These are phyloP conservation scores for Euwallacea fornicatus DNA, from an alignment of 1,140 invertebrate genomes.

Conservation along the genomic window DNA sequence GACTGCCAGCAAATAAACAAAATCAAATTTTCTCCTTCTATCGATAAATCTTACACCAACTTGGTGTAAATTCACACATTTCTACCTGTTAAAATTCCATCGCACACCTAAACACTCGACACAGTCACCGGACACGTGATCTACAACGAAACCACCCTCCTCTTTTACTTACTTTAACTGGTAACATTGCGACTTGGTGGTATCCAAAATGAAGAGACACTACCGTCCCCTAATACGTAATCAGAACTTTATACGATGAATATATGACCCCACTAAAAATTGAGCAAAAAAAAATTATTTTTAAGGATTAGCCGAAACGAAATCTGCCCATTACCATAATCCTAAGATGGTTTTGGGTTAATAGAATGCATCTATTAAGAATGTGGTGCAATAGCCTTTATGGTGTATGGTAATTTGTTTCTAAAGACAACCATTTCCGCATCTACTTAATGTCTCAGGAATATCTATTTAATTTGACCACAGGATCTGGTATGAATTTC, in stretches of 20 bases:
- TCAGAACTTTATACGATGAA: slow-evolving; percentile 14
- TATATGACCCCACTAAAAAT: slow-evolving; percentile 20
- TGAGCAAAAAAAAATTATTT: slow-evolving; percentile 12
- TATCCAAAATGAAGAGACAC: slow-evolving; percentile 1
- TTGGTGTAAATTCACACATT: too few relatives aligned
- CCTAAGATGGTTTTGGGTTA: slow-evolving; percentile 24
- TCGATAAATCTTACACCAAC: too few relatives aligned
- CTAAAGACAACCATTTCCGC: slow-evolving; percentile 15
- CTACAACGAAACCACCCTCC: not conserved
- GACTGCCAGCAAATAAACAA: too few relatives aligned
- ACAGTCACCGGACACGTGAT: too few relatives aligned
- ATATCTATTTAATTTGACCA: too few relatives aligned
- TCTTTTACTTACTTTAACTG: slow-evolving; percentile 6
- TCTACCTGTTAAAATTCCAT: too few relatives aligned
- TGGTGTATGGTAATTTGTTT: slow-evolving; percentile 10
- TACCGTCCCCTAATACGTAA: slow-evolving; percentile 2
- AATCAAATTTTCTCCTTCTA: too few relatives aligned
- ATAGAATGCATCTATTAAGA: slow-evolving; percentile 17
- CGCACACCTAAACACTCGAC: too few relatives aligned
- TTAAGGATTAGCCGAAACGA: slow-evolving; percentile 26
- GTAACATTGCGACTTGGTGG: not conserved
- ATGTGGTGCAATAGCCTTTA: slow-evolving; percentile 16
- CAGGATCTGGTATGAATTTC: too few relatives aligned
- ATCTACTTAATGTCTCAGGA: not conserved
- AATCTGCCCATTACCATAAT: slow-evolving; percentile 22